Evolutionary conservation across 2,888 invertebrate species (phyloP), one percentile per base, ranked within the genome.

Genomic region (Netelia melanura): DNA sequence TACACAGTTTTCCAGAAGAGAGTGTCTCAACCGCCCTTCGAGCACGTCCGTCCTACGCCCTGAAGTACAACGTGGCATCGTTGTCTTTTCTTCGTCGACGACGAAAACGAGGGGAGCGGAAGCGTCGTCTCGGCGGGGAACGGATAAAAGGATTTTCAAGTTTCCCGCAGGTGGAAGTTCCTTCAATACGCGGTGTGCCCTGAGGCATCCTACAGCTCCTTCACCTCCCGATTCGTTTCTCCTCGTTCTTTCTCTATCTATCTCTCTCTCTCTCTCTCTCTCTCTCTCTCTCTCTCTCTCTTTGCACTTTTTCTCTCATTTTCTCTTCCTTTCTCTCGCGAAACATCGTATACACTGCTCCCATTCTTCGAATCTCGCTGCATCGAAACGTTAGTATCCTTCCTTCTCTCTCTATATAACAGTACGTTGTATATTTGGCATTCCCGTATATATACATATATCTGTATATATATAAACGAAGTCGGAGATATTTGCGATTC

Each of bases 81-180:
- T 54, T 52, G 77, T 30, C 67, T 48, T 14, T 48, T 48, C 48
- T 38, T 72, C 77, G 76, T 52, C 72, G 71, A 72, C 71, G 70
- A 77, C 17, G 81, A 44, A n/a, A 56, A 71, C 30, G 75, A 80
- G 10, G 43, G 9, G 8, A 48, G 54, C 54, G 17, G 23, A 1
- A 54, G n/a, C 54, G n/a, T 54, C 62, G 74, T 84, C 76, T 72
- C 71, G 74, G 30, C 67, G 67, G 71, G 8, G 81, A 78, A 70
- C 84, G 84, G 84, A 84, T 84, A 84, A 84, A 84, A 84, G 84
- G 84, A 84, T 84, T 84, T 84, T 74, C 81, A 77, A 81, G 84
- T 84, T 84, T 84, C 81, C 81, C 77, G 84, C 84, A 84, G 84
- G 81, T 81, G 84, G 77, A 74, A 84, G 84, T 84, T 84, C 77